Conservation (phyloP, 2,797 vertebrate genomes). For the Karalla daura region DNA sequence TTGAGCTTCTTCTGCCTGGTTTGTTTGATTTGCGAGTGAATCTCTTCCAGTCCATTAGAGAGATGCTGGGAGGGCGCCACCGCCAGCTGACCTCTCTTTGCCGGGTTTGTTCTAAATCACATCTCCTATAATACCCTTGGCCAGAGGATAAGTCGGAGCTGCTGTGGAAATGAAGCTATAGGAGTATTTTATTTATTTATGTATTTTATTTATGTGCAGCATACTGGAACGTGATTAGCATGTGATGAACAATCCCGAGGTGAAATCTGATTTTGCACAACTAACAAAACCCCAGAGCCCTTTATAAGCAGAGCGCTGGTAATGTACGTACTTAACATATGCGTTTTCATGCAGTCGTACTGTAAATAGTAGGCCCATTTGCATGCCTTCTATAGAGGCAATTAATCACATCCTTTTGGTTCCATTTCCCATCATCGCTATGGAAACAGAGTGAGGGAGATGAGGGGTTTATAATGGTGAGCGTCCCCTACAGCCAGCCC, state of each 20-base stretch:
- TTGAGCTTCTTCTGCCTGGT: conserved; percentile 51
- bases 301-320: background rate
- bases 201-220: background rate
- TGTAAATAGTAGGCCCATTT: conserved; percentile 14
- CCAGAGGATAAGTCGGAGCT: conserved; percentile 28
- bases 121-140: conserved; percentile 33
- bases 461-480: conserved; percentile 6
- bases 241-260: background rate
- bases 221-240: background rate
- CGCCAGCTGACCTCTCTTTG: conserved; percentile 62
- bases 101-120: conserved; percentile 62
- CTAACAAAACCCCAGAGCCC: background rate
- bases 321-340: background rate
- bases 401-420: conserved; percentile 43
- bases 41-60: conserved; percentile 76
- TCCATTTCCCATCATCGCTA: conserved; percentile 33
- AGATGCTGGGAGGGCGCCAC: conserved; percentile 49
- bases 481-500: conserved; percentile 25
- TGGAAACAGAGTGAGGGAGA: conserved; percentile 51
- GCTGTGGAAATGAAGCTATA: conserved; percentile 3
- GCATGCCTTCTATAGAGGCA: conserved; percentile 31
- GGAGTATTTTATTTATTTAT: too few relatives aligned
- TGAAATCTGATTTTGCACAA: background rate
- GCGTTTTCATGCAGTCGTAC: conserved; percentile 8
- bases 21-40: conserved; percentile 72